Evolutionary conservation across 2,113 vertebrate species (phyloP).

Genomic region (Aegithalos caudatus): DNA sequence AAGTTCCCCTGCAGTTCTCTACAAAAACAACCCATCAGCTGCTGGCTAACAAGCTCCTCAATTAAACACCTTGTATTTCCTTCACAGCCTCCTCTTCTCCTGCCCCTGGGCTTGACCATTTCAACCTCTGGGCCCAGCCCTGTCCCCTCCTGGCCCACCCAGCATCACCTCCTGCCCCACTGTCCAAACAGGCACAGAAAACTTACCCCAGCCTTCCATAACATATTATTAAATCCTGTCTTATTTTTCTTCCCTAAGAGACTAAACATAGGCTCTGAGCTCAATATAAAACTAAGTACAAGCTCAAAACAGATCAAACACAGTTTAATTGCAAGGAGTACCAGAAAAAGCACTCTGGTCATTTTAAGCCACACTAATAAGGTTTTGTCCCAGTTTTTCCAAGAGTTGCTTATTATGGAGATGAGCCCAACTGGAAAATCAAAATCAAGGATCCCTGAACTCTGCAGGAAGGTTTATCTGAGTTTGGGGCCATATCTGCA

Average conservation of each 20-base stretch:
- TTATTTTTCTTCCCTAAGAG: slow-evolving; percentile 22
- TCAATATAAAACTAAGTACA: slow-evolving; percentile 26
- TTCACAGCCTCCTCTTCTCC: neutral
- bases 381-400: neutral
- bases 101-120: neutral
- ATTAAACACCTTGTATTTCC: neutral
- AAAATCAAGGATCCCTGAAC: slow-evolving; percentile 54
- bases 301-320: neutral
- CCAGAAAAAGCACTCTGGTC: neutral
- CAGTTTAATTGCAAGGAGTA: neutral
- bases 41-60: neutral
- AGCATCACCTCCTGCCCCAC: neutral
- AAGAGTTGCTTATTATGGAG: slow-evolving; percentile 32
- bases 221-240: neutral
- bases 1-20: neutral
- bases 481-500: neutral
- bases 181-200: neutral
- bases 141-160: neutral
- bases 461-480: slow-evolving; percentile 8
- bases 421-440: slow-evolving; percentile 30
- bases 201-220: neutral
- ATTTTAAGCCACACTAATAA: slow-evolving; percentile 13
- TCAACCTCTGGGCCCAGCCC: neutral
- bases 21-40: neutral
- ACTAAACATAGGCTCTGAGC: slow-evolving; percentile 24